Conservation (phyloP, 2,113 vertebrate species). For the Rhagologus leucostigma region DNA sequence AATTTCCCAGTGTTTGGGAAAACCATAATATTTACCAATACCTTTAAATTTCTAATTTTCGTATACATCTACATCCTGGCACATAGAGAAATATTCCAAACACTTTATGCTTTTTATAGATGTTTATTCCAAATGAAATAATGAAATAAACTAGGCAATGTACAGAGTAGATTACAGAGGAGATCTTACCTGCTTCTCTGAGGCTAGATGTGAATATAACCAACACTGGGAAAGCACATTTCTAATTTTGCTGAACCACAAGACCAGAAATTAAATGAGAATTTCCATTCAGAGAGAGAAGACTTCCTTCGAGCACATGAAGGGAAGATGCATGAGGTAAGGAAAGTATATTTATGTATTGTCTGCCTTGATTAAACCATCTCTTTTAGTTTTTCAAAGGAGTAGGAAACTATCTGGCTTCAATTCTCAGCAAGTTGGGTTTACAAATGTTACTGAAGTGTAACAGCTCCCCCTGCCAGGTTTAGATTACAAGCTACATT, state of each 20-base stretch:
- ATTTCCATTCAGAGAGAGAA: background rate
- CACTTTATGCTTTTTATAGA: background rate
- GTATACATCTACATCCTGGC: background rate
- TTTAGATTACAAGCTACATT: slow-evolving; percentile 42
- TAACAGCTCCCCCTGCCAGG: slow-evolving; percentile 69
- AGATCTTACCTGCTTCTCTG: background rate
- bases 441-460: slow-evolving; percentile 37
- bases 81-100: background rate
- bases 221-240: background rate
- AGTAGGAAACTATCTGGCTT: background rate
- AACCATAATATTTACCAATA: background rate
- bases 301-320: background rate
- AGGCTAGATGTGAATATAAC: background rate
- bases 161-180: background rate
- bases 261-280: background rate
- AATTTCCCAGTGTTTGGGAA: background rate
- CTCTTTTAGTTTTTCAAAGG: background rate
- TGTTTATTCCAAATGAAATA: background rate
- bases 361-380: background rate
- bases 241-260: slow-evolving; percentile 2
- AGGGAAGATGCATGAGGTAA: background rate
- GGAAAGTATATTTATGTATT: background rate
- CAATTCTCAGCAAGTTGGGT: background rate
- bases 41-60: background rate
- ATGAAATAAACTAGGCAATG: background rate